Evolutionary conservation across 2,797 vertebrate species (phyloP).

Genomic region (Sebastes miniatus): DNA sequence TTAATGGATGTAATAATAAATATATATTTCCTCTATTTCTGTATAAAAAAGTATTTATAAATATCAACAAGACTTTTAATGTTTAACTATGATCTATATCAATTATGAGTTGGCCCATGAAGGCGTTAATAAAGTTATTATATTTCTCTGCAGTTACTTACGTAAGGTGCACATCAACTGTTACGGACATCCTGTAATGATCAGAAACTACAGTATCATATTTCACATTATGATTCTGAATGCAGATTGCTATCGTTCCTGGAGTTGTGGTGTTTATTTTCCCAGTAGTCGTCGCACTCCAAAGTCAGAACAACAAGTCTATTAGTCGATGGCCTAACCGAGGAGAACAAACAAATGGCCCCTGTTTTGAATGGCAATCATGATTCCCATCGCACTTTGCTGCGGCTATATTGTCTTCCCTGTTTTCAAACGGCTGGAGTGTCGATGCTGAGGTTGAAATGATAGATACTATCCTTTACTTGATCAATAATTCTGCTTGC

Average conservation of each 20-base stretch:
- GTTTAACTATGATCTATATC: neutral
- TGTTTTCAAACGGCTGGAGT: constrained; percentile 62
- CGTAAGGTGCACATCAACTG: neutral
- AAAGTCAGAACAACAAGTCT: constrained; percentile 10
- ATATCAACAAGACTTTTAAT: neutral
- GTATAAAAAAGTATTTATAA: neutral
- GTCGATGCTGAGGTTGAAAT: constrained; percentile 76
- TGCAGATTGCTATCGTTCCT: neutral
- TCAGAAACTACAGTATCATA: neutral
- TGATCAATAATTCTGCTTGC: constrained; percentile 89
- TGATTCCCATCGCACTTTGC: constrained; percentile 68
- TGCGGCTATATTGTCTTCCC: constrained; percentile 63
- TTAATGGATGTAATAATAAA: neutral
- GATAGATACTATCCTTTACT: constrained; percentile 93
- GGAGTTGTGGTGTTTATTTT: neutral
- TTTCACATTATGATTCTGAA: neutral
- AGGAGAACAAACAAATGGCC: constrained; percentile 52
- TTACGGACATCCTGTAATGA: neutral
- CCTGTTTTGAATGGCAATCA: constrained; percentile 37
- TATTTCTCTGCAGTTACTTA: neutral
- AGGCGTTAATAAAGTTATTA: neutral
- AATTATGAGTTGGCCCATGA: neutral
- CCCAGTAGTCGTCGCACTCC: neutral
- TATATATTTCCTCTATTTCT: neutral
- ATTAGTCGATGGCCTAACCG: constrained; percentile 29